Conservation (phyloP, 2,797 vertebrate species). For the Melanotaenia boesemani region DNA sequence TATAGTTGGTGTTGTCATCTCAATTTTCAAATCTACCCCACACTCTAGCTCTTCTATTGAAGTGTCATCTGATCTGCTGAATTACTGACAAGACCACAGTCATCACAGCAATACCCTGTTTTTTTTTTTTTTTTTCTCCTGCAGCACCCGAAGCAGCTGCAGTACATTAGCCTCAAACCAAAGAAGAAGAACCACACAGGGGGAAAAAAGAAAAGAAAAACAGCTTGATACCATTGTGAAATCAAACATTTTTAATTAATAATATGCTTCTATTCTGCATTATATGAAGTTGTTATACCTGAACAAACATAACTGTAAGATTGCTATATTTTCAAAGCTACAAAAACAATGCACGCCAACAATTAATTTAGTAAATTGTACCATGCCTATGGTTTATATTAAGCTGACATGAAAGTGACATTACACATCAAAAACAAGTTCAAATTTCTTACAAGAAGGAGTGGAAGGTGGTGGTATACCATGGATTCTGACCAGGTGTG, state of each 20-base stretch:
- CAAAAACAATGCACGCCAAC: too few relatives aligned
- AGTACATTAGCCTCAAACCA: conserved; percentile 66
- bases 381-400: too few relatives aligned
- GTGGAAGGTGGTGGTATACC: too few relatives aligned
- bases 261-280: neutral
- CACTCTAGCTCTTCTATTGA: conserved; percentile 74
- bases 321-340: too few relatives aligned
- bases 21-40: conserved; percentile 80
- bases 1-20: conserved; percentile 82
- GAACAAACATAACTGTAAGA: too few relatives aligned
- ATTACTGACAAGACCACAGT: conserved; percentile 82
- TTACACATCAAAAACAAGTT: too few relatives aligned
- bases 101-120: conserved; percentile 65
- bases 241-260: conserved; percentile 20
- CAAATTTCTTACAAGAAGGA: too few relatives aligned
- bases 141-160: conserved; percentile 67
- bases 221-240: conserved; percentile 27
- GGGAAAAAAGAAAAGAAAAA: conserved; percentile 25
- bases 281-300: neutral
- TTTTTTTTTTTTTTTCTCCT: conserved; percentile 65
- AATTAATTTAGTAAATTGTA: too few relatives aligned
- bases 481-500: too few relatives aligned
- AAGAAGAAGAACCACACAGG: conserved; percentile 2
- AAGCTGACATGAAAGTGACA: too few relatives aligned
- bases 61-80: conserved; percentile 82